Conservation (phyloP, 2,888 invertebrate species). For the Nephrotoma flavescens region DNA sequence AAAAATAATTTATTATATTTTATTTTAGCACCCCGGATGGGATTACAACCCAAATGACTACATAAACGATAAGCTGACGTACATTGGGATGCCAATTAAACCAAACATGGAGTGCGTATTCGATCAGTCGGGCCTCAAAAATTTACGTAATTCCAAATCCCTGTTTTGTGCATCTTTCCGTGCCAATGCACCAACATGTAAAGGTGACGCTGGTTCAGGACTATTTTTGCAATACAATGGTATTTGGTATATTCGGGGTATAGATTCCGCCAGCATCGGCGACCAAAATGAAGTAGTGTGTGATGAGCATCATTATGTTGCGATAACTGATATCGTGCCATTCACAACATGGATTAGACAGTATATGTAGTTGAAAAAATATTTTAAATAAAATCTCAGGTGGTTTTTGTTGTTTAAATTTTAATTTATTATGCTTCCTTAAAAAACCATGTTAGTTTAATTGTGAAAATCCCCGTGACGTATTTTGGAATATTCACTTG, state of each 20-base stretch:
- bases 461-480: no score
- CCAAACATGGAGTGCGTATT: conserved; percentile 42
- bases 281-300: conserved; percentile 41
- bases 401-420: no score
- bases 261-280: conserved; percentile 43
- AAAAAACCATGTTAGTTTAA: no score
- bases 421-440: no score
- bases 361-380: not conserved
- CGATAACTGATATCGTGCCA: conserved; percentile 45
- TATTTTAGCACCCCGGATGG: not conserved
- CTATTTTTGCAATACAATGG: conserved; percentile 31
- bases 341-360: conserved; percentile 37
- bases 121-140: not conserved
- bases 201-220: conserved; percentile 31
- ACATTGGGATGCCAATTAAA: conserved; percentile 44
- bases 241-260: conserved; percentile 35
- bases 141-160: not conserved
- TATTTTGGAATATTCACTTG: no score
- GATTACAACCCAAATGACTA: conserved; percentile 22
- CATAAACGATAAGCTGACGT: conserved; percentile 40
- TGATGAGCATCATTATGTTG: conserved; percentile 42
- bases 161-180: conserved; percentile 2
- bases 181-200: conserved; percentile 17
- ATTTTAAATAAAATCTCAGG: no score
- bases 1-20: conserved; percentile 8